These are phyloP conservation scores for Conger conger DNA, from an alignment of 2,113 vertebrate species.

Conservation along the genomic window DNA sequence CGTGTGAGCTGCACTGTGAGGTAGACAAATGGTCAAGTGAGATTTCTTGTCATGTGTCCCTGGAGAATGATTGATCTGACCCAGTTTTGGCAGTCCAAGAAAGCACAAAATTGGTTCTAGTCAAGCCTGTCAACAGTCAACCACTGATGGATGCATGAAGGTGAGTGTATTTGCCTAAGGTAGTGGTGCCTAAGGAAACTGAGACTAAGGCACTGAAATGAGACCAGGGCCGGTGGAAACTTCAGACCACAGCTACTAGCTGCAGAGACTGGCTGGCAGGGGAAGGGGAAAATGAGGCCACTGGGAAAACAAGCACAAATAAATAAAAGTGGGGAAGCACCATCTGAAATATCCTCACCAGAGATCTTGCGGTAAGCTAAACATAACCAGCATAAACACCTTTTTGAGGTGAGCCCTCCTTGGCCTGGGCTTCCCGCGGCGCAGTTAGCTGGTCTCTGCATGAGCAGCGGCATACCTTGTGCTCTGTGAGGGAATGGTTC, in stretches of 20 bases:
- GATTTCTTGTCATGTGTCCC: neutral
- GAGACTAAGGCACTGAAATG: conserved; percentile 48
- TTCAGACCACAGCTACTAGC: conserved; percentile 58
- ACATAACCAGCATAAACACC: neutral
- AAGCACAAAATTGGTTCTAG: no score
- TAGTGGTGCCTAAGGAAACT: conserved; percentile 48
- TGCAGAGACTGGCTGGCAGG: conserved; percentile 59
- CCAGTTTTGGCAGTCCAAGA: neutral
- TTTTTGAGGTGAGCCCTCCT: neutral
- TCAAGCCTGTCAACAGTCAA: no score
- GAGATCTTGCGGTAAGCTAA: conserved; percentile 44
- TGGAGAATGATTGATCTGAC: neutral
- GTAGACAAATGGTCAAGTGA: no score
- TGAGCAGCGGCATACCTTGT: conserved; percentile 67
- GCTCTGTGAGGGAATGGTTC: conserved; percentile 61
- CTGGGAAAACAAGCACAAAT: conserved; percentile 68
- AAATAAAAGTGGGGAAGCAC: conserved; percentile 62
- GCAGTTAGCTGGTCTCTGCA: conserved; percentile 41
- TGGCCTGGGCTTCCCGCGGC: neutral
- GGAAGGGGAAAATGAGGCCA: conserved; percentile 50
- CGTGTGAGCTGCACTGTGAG: neutral
- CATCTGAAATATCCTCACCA: conserved; percentile 57
- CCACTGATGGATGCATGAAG: neutral
- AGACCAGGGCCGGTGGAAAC: conserved; percentile 63
- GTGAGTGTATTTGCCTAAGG: conserved; percentile 58